Evolutionary conservation across 2,797 vertebrate genomes (phyloP).

Genomic region (Sitta carolinensis): DNA sequence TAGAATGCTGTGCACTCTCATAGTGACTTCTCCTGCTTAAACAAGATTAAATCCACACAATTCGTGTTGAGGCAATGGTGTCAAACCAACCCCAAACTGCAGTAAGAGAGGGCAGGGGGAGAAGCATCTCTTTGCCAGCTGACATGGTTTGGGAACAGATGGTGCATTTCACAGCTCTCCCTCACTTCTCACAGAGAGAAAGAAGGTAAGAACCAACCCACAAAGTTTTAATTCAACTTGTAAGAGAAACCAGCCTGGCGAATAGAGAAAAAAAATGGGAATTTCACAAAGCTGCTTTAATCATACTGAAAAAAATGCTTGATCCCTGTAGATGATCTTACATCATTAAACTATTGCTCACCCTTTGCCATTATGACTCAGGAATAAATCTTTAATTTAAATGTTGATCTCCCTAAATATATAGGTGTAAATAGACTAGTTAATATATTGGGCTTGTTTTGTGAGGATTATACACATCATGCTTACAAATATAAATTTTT

Average conservation of each 20-base stretch:
- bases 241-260: slow-evolving; percentile 13
- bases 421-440: neutral
- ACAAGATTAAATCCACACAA: neutral
- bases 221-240: slow-evolving; percentile 46
- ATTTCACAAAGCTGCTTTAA: neutral
- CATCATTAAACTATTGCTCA: neutral
- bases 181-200: slow-evolving; percentile 37
- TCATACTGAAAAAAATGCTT: neutral
- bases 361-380: neutral
- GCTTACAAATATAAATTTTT: neutral
- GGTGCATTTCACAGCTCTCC: slow-evolving; percentile 52
- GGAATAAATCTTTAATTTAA: neutral
- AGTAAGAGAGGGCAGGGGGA: slow-evolving; percentile 45
- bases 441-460: neutral
- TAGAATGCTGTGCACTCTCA: neutral
- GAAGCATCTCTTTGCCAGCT: slow-evolving; percentile 47
- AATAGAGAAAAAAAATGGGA: neutral
- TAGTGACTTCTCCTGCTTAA: neutral
- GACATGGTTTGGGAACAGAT: slow-evolving; percentile 47
- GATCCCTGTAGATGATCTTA: neutral
- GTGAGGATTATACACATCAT: neutral
- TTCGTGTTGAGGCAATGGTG: slow-evolving; percentile 13
- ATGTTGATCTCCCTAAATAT: neutral
- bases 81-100: slow-evolving; percentile 38
- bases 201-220: slow-evolving; percentile 57